These are phyloP conservation scores for Rhyacophila evoluta DNA, from an alignment of 2,888 invertebrate genomes.

Conservation along the genomic window DNA sequence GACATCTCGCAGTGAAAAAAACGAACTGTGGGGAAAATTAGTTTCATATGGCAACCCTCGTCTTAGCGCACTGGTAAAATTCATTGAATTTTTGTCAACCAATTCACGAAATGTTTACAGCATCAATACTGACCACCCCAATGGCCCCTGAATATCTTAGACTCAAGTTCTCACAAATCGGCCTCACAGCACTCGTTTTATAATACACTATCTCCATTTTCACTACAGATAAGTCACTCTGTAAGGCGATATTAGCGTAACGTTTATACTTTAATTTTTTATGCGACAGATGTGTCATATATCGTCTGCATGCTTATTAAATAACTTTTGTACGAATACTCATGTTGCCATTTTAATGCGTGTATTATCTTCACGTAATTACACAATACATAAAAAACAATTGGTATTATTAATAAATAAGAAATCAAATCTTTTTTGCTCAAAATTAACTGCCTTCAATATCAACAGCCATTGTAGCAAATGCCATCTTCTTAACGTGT, in stretches of 20 bases:
- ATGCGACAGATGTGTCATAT: neutral
- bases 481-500: too few species aligned
- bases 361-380: too few species aligned
- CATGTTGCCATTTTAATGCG: too few species aligned
- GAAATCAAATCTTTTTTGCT: too few species aligned
- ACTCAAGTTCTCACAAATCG: neutral
- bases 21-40: neutral
- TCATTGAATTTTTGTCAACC: neutral
- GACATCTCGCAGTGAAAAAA: too few species aligned
- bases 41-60: neutral
- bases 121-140: neutral
- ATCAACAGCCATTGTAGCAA: too few species aligned
- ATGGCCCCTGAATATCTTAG: neutral
- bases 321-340: too few species aligned
- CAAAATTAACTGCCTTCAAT: too few species aligned
- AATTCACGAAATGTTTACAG: neutral
- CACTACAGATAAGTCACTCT: neutral
- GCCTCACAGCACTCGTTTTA: neutral
- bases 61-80: neutral
- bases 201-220: constrained; percentile 9
- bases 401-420: too few species aligned
- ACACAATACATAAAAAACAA: too few species aligned
- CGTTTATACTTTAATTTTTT: neutral
- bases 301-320: neutral
- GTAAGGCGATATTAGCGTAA: neutral